Evolutionary conservation across 1,140 invertebrate genomes (phyloP).

Genomic region (Hermatobates lingyangjiaoensis): DNA sequence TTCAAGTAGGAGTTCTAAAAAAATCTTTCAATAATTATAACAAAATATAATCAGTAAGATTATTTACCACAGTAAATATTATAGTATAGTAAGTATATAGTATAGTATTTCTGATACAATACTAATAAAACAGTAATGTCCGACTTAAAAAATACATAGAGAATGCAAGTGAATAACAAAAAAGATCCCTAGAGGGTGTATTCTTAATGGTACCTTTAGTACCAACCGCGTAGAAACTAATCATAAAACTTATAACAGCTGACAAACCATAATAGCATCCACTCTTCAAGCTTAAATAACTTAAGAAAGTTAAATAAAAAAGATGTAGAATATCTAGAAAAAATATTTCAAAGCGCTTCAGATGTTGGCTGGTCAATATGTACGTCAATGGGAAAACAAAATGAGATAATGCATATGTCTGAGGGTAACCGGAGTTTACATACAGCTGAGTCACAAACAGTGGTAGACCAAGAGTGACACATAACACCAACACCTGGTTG

Average conservation of each 20-base stretch:
- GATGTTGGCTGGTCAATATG: neutral
- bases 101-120: too few species aligned
- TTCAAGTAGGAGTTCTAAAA: too few species aligned
- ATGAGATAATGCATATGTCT: conserved; percentile 1
- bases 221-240: conserved; percentile 8
- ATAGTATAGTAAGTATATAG: too few species aligned
- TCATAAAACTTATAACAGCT: conserved; percentile 8
- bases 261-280: conserved; percentile 10
- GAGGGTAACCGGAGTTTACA: conserved; percentile 4
- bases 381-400: conserved; percentile 5
- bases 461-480: conserved; percentile 7
- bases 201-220: conserved; percentile 7
- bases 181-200: conserved; percentile 10
- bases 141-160: conserved; percentile 11
- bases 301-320: conserved; percentile 5
- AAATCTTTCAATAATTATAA: too few species aligned
- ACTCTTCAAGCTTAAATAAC: conserved; percentile 7
- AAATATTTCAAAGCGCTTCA: neutral
- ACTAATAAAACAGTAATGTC: too few species aligned
- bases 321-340: conserved; percentile 5
- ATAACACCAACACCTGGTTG: neutral
- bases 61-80: too few species aligned
- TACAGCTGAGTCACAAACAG: conserved; percentile 10
- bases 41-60: too few species aligned
- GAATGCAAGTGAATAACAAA: conserved; percentile 11